Evolutionary conservation across 2,888 invertebrate species (phyloP).

Genomic region (Helobdella robusta): DNA sequence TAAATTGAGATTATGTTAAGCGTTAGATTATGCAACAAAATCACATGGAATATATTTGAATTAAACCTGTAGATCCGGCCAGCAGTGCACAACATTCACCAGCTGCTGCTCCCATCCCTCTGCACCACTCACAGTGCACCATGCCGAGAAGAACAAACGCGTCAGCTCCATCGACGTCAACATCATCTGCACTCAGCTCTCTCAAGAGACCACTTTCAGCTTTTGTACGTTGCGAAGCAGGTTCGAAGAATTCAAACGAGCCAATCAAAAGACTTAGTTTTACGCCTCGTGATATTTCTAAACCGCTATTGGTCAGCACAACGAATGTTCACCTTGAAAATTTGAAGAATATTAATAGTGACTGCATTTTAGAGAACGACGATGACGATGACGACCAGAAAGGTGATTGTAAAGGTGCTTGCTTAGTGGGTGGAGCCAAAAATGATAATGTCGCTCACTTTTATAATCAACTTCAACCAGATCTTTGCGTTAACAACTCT

Average conservation of each 20-base stretch:
- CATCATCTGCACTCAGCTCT: no score
- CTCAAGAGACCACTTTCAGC: slow-evolving; percentile 1
- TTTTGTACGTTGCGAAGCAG: slow-evolving; percentile 10
- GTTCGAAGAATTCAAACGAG: not conserved
- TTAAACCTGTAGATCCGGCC: no score
- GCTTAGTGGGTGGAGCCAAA: no score
- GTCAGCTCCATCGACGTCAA: no score
- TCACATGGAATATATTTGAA: no score
- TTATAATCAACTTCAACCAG: slow-evolving; percentile 11
- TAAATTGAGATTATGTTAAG: no score
- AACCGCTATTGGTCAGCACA: slow-evolving; percentile 21
- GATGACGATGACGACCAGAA: not conserved
- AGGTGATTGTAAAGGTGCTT: no score
- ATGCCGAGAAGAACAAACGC: no score
- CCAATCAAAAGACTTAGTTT: slow-evolving; percentile 21
- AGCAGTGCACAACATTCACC: not conserved
- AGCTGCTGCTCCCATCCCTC: not conserved
- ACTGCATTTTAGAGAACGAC: not conserved
- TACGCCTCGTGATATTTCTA: slow-evolving; percentile 26
- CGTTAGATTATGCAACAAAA: no score
- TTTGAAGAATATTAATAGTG: not conserved
- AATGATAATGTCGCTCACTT: slow-evolving; percentile 8
- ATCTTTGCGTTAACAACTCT: slow-evolving; percentile 7
- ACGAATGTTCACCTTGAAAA: slow-evolving; percentile 19
- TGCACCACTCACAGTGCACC: no score